Base-by-base conservation (phyloP, 2,888 invertebrate species). In the Drosophila leonis region DNA sequence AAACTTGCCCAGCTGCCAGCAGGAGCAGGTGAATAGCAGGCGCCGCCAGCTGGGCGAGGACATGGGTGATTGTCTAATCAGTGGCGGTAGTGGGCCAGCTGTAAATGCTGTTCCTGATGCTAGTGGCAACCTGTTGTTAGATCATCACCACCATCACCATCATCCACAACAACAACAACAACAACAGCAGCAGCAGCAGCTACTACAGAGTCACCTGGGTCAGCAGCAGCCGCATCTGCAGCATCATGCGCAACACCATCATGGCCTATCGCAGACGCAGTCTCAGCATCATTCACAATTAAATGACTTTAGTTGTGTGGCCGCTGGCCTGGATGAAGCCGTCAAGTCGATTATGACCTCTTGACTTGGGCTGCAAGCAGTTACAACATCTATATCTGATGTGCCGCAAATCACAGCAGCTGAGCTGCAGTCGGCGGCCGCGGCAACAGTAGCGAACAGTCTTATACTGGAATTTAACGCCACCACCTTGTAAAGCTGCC, bases 331-430 rank as follows among this genome's bases (percentile, higher is more conserved):
- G 48, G 94, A 94, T 74, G 94, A 94, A 83, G 94, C 94, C 35
- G 94, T 94, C 39, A 93, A 94, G 76, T 94, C 94, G 67, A 94
- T 94, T 78, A 92, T 94, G 89, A 93, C 93, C 57, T 94, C 93
- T 90, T 93, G 93, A 93, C 93, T 84, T 88, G 90, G 92, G 76
- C 88, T 86, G 63, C 80, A 75, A 24, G 62, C 79, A 37, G 49
- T 60, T 13, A 18, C 63, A 48, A 18, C 64, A 27, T 51, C 62
- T 18, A 54, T 15, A 41, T n/a, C 39, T 31, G 37, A 49, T 37
- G 63, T 52, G 20, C 18, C 64, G 44, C 48, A 33, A 62, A 41
- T 52, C 42, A 54, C 62, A n/a, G 60, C 70, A 39, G 46, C 75
- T 56, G 52, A 66, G 72, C 79, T 66, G 61, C 73, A 57, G 71